Evolutionary conservation across 2,797 vertebrate species (phyloP), one percentile per base, ranked within the genome.

Genomic region (Brotula barbata): DNA sequence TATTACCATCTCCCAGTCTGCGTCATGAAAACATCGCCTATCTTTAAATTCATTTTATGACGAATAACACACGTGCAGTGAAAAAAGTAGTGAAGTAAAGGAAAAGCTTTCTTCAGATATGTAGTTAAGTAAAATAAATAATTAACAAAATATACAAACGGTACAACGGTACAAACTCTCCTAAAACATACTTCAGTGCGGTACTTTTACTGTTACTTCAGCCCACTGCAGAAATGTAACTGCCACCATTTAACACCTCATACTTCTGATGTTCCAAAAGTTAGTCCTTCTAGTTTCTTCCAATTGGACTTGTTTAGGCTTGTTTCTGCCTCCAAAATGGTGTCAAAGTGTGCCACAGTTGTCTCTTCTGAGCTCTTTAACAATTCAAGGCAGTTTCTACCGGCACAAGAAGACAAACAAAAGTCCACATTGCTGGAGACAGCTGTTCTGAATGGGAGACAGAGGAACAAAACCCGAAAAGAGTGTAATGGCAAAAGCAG

Each of bases 401-500:
- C 9, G 51, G 44, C 36, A 23, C 63, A 78, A 81, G 78, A 68
- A 78, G 61, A 79, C 61, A 64, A 46, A 51, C 59, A 16, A 40
- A 19, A 69, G 61, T 70, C 68, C 57, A 58, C 3, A 20, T 56
- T 20, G 40, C 62, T 68, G 58, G 57, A 85, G 79, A 85, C 83
- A 88, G 85, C 82, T 86, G 85, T 76, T 88, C 54, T 61, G 58
- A 76, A 52, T 31, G 53, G 58, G 28, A 60, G 68, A 67, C 51
- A 77, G 68, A 65, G 31, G 8, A 76, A 66, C 63, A 16, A 64
- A 76, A 78, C 75, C 39, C 58, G 48, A 52, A 75, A 65, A 64
- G 49, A 76, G 56, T 77, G 66, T 85, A 87, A 90, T 85, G 87
- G 84, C 69, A 73, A 87, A 89, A 90, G 80, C 88, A 90, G 89